Evolutionary conservation across 1,140 invertebrate genomes (phyloP), one percentile per base, ranked within the genome.

Genomic region (Leptinotarsa texana): DNA sequence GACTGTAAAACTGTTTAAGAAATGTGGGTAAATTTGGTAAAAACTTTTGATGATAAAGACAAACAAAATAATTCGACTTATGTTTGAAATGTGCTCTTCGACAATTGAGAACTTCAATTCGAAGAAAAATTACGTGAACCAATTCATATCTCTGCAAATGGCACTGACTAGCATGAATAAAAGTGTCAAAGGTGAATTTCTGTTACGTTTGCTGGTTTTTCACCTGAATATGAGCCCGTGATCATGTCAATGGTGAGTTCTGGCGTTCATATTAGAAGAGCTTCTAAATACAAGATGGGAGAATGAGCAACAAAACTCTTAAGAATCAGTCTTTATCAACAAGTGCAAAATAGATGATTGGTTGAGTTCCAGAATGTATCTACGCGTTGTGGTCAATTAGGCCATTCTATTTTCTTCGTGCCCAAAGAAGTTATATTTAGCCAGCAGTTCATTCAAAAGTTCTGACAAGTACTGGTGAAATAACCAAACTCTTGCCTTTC

Each of bases 181-280:
- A 73, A 76, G 76, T 5, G 18, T 84, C 2, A 79, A 81, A 66
- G 78, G 82, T 69, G 79, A 57, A 57, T 66, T 27, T 80, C 69
- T 62, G 67, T 82, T 22, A 80, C 81, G 78, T 57, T 82, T 51
- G 69, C 69, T 22, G 79, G 77, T 8, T 72, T 81, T 42, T 70
- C 79, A 21, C 68, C 75, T 73, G 73, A 81, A 63, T 81, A 81
- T 75, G 73, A 76, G 33, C 79, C 80, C 11, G 80, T 83, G 78
- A 79, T 82, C 61, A 82, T 82, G 81, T 82, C 77, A 1, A 66
- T 84, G 22, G 79, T 82, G 73, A 83, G 79, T 80, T 82, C 81
- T 15, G 80, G 77, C 47, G 73, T 74, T 47, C 76, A 75, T 49
- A 78, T 83, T 48, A 78, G 78, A 22, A 70, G 77, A 24, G 78